Percentiles rank a stretch among this genome's conserved stretches.
Conservation (phyloP, 23 tunicate genomes). For the Ciona savignyi region DNA sequence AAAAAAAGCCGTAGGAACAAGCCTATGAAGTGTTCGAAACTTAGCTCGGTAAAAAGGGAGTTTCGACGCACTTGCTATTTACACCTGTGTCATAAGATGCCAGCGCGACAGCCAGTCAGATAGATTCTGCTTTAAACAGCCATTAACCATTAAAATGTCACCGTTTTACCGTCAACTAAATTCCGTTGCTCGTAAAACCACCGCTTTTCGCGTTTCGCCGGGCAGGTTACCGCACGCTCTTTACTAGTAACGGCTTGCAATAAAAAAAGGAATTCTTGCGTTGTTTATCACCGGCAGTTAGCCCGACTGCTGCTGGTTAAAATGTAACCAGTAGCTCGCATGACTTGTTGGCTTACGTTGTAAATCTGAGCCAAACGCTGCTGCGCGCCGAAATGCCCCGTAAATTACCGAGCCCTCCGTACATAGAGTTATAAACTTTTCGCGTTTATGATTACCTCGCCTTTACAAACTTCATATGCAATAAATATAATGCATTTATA, state of each 20-base stretch:
- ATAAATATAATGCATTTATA: too few relatives aligned
- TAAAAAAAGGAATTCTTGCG: not conserved
- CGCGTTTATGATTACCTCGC: not conserved
- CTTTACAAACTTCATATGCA: too few relatives aligned
- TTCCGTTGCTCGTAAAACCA: not conserved
- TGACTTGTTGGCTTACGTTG: not conserved
- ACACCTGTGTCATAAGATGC: too few relatives aligned
- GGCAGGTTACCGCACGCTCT: not conserved
- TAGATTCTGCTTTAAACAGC: too few relatives aligned
- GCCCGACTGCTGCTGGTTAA: not conserved
- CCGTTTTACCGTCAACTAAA: not conserved
- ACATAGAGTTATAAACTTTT: not conserved
- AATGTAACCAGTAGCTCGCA: not conserved
- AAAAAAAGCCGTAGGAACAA: too few relatives aligned
- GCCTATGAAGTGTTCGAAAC: too few relatives aligned
- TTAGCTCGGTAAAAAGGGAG: too few relatives aligned
- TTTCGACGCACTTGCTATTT: too few relatives aligned
- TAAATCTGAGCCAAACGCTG: not conserved
- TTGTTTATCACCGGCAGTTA: not conserved
- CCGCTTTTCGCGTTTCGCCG: not conserved
- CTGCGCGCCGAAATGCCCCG: not conserved
- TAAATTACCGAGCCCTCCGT: too few relatives aligned
- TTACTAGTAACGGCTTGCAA: not conserved
- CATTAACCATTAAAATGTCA: not conserved
- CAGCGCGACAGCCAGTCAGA: too few relatives aligned